Evolutionary conservation across 2,888 invertebrate genomes (phyloP).

Genomic region (Campaea margaritaria): DNA sequence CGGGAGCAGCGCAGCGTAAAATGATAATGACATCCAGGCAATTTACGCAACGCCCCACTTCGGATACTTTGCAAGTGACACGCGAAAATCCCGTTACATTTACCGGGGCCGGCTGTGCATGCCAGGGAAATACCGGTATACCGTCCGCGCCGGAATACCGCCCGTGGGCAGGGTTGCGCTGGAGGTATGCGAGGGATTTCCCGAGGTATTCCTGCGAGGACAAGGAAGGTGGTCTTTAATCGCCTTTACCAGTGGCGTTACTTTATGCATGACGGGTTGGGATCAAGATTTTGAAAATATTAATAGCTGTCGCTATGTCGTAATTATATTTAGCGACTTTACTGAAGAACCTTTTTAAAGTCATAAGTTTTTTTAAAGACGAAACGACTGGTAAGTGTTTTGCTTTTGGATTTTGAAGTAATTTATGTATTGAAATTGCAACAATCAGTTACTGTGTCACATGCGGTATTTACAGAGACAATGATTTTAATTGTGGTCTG

Average conservation of each 20-base stretch:
- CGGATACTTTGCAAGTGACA: constrained; percentile 37
- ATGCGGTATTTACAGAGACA: too few relatives aligned
- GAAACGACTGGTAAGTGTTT: too few relatives aligned
- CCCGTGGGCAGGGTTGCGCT: constrained; percentile 35
- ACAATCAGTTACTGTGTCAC: too few relatives aligned
- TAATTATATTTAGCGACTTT: too few relatives aligned
- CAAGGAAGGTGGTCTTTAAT: constrained; percentile 23
- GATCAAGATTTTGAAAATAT: background rate
- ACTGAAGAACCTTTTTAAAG: too few relatives aligned
- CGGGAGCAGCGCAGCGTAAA: constrained; percentile 17
- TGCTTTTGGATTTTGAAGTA: too few relatives aligned
- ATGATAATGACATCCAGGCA: constrained; percentile 36
- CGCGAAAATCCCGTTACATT: constrained; percentile 53
- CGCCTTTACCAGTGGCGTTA: constrained; percentile 12
- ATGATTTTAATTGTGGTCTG: too few relatives aligned
- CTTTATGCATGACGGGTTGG: background rate
- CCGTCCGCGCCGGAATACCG: constrained; percentile 41
- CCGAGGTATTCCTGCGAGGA: constrained; percentile 14
- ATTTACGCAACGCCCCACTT: constrained; percentile 30
- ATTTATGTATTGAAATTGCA: too few relatives aligned
- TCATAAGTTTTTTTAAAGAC: too few relatives aligned
- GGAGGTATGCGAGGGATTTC: constrained; percentile 27
- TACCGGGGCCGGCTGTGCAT: constrained; percentile 45
- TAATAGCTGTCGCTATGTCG: too few relatives aligned
- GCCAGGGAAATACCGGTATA: constrained; percentile 49